Evolutionary conservation across 2,888 invertebrate species (phyloP).

Genomic region (Drosophila gaucha): DNA sequence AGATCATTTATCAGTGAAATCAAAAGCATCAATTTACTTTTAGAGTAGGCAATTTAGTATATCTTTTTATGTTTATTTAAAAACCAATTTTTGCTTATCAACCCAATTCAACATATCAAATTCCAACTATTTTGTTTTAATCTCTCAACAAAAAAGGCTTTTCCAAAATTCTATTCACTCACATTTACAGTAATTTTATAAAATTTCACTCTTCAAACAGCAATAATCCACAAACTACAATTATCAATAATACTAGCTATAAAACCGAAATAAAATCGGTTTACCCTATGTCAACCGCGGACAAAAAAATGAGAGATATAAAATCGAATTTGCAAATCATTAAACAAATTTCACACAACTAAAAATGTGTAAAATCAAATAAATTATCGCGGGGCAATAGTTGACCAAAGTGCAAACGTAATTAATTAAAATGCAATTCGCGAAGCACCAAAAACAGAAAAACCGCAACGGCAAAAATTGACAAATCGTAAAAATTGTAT

Average conservation of each 20-base stretch:
- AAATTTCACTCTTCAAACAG: slow-evolving; percentile 3
- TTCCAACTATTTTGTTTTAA: not conserved
- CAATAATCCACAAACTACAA: slow-evolving; percentile 13
- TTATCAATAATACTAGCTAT: slow-evolving; percentile 2
- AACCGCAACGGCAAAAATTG: slow-evolving; percentile 32
- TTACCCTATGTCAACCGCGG: slow-evolving; percentile 11
- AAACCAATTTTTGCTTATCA: too few species aligned
- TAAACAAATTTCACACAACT: slow-evolving; percentile 47
- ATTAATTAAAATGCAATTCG: slow-evolving; percentile 70
- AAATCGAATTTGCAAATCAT: slow-evolving; percentile 58
- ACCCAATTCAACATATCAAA: not conserved
- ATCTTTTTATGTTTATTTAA: not conserved
- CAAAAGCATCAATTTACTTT: not conserved
- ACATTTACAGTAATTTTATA: not conserved
- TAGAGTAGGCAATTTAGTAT: too few species aligned
- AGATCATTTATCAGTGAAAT: not conserved
- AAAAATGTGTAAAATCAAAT: slow-evolving; percentile 16
- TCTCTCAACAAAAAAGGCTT: not conserved
- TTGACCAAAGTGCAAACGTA: slow-evolving; percentile 55
- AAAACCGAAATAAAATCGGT: slow-evolving; percentile 17
- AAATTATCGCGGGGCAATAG: slow-evolving; percentile 26
- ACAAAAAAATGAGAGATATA: slow-evolving; percentile 7
- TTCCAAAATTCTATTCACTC: not conserved
- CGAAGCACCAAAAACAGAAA: not conserved
- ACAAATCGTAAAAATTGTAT: slow-evolving; percentile 3